phyloP scores from a whole-genome alignment of 2,113 vertebrate genomes.

The Oncorhynchus nerka region DNA sequence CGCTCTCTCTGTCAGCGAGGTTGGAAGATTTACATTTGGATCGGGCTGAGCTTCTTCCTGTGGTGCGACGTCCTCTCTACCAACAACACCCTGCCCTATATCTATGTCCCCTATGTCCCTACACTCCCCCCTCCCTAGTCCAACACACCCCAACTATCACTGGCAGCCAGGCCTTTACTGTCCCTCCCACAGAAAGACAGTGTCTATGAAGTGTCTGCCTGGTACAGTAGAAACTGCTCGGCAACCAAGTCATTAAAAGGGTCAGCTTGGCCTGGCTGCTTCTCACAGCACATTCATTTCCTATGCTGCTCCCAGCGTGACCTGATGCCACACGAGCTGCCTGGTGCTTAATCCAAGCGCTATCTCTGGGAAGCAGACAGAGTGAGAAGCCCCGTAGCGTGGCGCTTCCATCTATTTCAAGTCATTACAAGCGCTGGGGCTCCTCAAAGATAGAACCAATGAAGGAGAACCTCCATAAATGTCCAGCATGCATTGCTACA shows the following conservation, averaged over 20 bases:
- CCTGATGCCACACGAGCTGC: constrained; percentile 31
- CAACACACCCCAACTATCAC: not conserved
- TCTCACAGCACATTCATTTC: constrained; percentile 31
- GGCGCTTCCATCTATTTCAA: constrained; percentile 59
- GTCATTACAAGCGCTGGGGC: constrained; percentile 55
- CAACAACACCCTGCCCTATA: constrained; percentile 16
- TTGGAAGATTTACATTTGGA: constrained; percentile 45
- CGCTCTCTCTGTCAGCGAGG: constrained; percentile 34
- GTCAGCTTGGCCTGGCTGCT: constrained; percentile 28
- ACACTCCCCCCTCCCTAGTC: not conserved
- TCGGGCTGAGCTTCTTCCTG: constrained; percentile 37
- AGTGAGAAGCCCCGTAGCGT: constrained; percentile 51
- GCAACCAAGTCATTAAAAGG: constrained; percentile 34
- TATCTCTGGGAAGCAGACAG: constrained; percentile 60
- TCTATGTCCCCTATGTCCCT: constrained; percentile 6
- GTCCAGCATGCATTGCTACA: constrained; percentile 36
- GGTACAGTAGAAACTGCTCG: constrained; percentile 31
- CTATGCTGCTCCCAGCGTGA: constrained; percentile 47
- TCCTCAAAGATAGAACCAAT: constrained; percentile 55
- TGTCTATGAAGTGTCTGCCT: constrained; percentile 8
- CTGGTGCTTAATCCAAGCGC: constrained; percentile 47
- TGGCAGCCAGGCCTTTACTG: not conserved
- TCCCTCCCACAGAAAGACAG: constrained; percentile 18
- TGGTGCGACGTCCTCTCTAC: constrained; percentile 23
- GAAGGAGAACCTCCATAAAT: constrained; percentile 70